A percentile compares a stretch with the other conserved stretches of the same genome.
Conservation (phyloP, 2,888 invertebrate genomes). For the Diaphora mendica region DNA sequence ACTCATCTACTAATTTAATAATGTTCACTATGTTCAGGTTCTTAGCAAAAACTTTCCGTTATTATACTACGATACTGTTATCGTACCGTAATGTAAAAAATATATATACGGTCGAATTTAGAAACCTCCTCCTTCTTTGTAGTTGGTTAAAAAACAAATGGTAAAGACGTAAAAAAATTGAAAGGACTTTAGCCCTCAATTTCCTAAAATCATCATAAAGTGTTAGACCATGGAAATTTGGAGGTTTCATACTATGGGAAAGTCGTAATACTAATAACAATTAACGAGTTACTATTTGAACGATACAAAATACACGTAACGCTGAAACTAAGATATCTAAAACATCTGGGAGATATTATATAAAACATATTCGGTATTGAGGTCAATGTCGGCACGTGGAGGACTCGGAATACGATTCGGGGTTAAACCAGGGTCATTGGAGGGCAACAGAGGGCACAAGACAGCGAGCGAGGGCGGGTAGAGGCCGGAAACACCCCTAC, state of each 20-base stretch:
- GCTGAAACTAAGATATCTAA: constrained; percentile 1
- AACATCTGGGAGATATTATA: constrained; percentile 16
- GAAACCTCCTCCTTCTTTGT: no score
- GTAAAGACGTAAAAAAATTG: no score
- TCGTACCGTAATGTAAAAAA: no score
- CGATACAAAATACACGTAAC: background rate
- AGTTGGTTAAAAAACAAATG: no score
- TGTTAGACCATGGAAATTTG: background rate
- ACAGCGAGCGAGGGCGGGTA: constrained; percentile 33
- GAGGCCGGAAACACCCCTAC: constrained; percentile 44
- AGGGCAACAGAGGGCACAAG: constrained; percentile 39
- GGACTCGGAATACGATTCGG: constrained; percentile 22
- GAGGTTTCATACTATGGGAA: background rate
- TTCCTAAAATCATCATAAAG: no score
- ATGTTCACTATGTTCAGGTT: background rate
- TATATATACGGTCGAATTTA: no score
- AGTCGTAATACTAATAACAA: background rate
- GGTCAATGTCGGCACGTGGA: constrained; percentile 53
- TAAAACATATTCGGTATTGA: constrained; percentile 44
- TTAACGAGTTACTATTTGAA: background rate
- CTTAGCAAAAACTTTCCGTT: background rate
- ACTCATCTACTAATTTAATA: background rate
- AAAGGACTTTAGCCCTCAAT: no score
- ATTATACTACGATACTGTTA: background rate
- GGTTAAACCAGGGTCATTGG: constrained; percentile 36